Evolutionary conservation across 2,113 vertebrate genomes (phyloP).

Genomic region (Callocephalon fimbriatum): DNA sequence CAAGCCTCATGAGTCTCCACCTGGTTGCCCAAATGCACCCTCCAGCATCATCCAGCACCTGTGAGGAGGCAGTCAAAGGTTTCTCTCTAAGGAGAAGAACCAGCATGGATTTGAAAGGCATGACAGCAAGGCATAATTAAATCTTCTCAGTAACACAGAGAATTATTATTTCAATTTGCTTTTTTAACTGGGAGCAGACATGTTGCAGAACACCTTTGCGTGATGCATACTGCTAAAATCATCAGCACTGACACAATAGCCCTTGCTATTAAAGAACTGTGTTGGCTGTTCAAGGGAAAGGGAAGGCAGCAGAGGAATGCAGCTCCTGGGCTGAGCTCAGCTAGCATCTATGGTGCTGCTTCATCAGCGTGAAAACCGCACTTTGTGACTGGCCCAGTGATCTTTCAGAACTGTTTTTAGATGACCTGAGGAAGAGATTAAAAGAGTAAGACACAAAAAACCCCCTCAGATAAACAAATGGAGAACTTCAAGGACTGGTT

Average conservation of each 20-base stretch:
- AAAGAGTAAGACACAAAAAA: neutral
- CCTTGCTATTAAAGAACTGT: neutral
- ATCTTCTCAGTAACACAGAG: neutral
- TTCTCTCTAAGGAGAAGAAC: neutral
- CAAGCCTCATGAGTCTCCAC: neutral
- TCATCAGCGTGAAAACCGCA: fast-evolving
- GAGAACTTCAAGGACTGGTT: neutral
- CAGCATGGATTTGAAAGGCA: neutral
- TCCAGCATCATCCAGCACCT: neutral
- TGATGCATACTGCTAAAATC: neutral
- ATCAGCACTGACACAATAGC: neutral
- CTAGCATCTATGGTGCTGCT: neutral
- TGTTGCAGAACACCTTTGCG: neutral
- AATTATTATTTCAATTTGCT: neutral
- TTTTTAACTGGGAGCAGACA: neutral
- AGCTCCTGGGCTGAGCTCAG: neutral
- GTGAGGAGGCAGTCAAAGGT: neutral
- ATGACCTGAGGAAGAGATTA: neutral
- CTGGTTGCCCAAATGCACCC: neutral
- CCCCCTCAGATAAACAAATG: neutral
- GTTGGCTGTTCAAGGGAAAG: neutral
- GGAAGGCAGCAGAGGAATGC: neutral
- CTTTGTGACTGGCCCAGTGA: neutral
- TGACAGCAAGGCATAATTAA: neutral
- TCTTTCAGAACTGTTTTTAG: neutral